Base-by-base conservation (phyloP, 1,140 invertebrate genomes). In the Teleopsis dalmanni region DNA sequence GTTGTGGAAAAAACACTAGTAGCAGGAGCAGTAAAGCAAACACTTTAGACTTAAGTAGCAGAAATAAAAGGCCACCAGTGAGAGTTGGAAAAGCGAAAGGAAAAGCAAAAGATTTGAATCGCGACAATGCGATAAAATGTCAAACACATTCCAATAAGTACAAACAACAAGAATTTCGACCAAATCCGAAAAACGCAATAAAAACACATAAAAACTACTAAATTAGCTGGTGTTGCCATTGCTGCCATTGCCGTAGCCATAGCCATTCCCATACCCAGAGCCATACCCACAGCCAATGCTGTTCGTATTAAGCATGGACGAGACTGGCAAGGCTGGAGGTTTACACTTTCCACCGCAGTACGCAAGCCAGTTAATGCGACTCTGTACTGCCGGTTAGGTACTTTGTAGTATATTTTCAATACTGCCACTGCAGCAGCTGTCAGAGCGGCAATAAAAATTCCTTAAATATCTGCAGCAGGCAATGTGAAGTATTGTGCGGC, bases 391-490 rank as follows among this genome's bases (percentile, higher is more conserved):
- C n/a, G n/a, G n/a, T n/a, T n/a, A n/a, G n/a, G n/a, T n/a, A n/a
- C n/a, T n/a, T n/a, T n/a, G n/a, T n/a, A n/a, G n/a, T n/a, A n/a
- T n/a, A n/a, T n/a, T n/a, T n/a, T n/a, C 13, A 35, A 35, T 10
- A 35, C 8, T 35, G n/a, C 23, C 13, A 16, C n/a, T 13, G 38
- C 38, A 27, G 35, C 46, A 48, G 34, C 35, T 48, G 46, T 48
- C 46, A 48, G 46, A 16, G 22, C 18, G 47, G 47, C 38, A 49
- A 49, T 49, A 49, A 49, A 49, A 42, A 49, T 49, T 49, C 47
- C 47, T 49, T 33, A 43, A 49, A 49, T 49, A 33, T 43, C 38
- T 43, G 38, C 47, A 49, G 35, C 33, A 49, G 38, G 13, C 47
- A 43, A n/a, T 47, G 13, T 13, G 38, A 41, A 41, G 38, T 41